Evolutionary conservation across 2,888 invertebrate species (phyloP), one percentile per base, ranked within the genome.

Genomic region (Pasiphila rectangulata): DNA sequence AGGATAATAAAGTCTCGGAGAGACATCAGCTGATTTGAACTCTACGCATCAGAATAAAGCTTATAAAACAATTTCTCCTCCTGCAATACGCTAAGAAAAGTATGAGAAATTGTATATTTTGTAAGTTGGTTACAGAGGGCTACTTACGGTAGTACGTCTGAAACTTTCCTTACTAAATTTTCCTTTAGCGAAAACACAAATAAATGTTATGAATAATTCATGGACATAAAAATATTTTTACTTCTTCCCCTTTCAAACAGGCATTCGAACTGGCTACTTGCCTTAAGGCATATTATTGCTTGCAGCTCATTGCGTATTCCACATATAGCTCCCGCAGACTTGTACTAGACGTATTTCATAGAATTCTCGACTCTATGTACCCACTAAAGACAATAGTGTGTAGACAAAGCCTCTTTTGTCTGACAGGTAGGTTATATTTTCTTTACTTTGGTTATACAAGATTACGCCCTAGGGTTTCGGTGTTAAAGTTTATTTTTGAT

Each of bases 161-260:
- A 38, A 34, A 43, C 34, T 38, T 38, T 48, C 46, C 46, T 56
- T 65, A 65, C 59, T 53, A 57, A 66, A 62, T 67, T 69, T 69
- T 57, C 64, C 61, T 61, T 57, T 50, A 45, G 50, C 56, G 55
- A 66, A 63, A 62, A 63, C 57, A 61, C 61, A 72, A 69, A 68
- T 72, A 74, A 69, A 60, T 56, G 55, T 45, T 50, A 56, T 75
- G 52, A 62, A 75, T 72, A 64, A 71, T 73, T 74, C 64, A 75
- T 69, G 58, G 69, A 62, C 63, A 67, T 69, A 68, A 64, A 64
- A 69, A 71, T 71, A 71, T 71, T 70, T 71, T 72, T 70, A 64
- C 66, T 64, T 61, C 55, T 46, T 56, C 64, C 68, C 62, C 68
- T 70, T 63, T 64, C 62, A 57, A 56, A 63, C 57, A 62, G 56